phyloP scores from a whole-genome alignment of 1,140 invertebrate species.

The Laodelphax striatellus region DNA sequence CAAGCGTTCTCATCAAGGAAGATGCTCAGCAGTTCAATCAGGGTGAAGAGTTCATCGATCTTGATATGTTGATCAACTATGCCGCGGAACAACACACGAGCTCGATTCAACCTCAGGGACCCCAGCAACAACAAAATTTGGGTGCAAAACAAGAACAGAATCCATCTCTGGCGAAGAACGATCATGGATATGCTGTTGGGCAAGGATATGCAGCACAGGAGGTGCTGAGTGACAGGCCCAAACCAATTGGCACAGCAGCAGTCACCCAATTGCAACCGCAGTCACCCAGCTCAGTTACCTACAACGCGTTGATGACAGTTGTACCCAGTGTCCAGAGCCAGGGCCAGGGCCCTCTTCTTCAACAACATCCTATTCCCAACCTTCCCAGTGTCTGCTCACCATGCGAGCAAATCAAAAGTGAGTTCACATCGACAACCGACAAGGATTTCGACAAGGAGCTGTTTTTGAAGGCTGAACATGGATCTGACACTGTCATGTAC shows the following conservation, averaged over 20 bases:
- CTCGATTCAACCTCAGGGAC: background rate
- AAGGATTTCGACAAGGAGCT: no score
- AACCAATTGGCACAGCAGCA: no score
- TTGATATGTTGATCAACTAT: conserved; percentile 35
- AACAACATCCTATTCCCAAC: background rate
- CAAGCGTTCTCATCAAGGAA: background rate
- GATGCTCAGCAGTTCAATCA: background rate
- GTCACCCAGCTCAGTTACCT: background rate
- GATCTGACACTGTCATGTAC: conserved; percentile 10
- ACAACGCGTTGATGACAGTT: background rate
- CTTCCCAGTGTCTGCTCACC: no score
- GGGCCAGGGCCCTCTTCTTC: no score
- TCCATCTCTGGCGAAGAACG: no score
- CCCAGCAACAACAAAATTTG: background rate
- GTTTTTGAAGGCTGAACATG: background rate
- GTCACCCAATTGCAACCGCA: background rate
- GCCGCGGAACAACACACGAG: conserved; percentile 32
- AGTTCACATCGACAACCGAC: no score
- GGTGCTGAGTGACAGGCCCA: no score
- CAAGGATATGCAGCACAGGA: no score
- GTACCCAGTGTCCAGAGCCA: background rate
- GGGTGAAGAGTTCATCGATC: conserved; percentile 34
- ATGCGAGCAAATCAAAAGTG: no score
- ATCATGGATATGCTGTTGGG: no score
- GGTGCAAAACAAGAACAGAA: no score